Conservation (phyloP, 2,888 invertebrate species). For the Kryphioiulus occultus region DNA sequence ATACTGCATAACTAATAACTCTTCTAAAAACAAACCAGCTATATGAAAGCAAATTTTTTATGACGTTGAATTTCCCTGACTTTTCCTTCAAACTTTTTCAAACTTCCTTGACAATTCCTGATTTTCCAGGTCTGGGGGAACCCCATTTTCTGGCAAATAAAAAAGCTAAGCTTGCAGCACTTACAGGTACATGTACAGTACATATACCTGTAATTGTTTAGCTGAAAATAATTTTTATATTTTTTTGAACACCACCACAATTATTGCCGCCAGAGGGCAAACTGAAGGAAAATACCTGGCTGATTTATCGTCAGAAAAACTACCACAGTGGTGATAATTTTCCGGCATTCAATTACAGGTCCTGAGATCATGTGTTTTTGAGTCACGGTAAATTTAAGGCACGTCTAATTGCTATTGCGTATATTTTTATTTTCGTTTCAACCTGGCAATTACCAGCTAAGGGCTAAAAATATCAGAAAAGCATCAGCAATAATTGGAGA, state of each 20-base stretch:
- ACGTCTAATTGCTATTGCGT: background rate
- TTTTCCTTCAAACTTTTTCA: too few relatives aligned
- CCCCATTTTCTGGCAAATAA: too few relatives aligned
- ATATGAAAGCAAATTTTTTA: too few relatives aligned
- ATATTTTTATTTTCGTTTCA: background rate
- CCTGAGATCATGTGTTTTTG: background rate
- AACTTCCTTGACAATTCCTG: too few relatives aligned
- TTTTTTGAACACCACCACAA: background rate
- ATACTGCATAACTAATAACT: too few relatives aligned
- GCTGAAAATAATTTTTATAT: too few relatives aligned
- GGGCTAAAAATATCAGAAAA: background rate
- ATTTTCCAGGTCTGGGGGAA: too few relatives aligned
- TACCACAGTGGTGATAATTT: background rate
- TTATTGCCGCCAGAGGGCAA: background rate
- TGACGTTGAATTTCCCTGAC: too few relatives aligned
- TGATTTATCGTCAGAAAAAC: background rate
- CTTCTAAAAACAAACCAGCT: too few relatives aligned
- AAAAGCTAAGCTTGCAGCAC: too few relatives aligned
- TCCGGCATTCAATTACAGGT: slow-evolving; percentile 4
- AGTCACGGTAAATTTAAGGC: background rate
- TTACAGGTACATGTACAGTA: too few relatives aligned
- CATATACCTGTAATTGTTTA: too few relatives aligned
- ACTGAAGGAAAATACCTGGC: background rate
- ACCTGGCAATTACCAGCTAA: background rate
- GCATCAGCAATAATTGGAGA: background rate